A percentile compares a stretch with the other conserved stretches of the same genome.
These are phyloP conservation scores for Bhutanitis thaidina DNA, from an alignment of 2,888 invertebrate genomes.

Conservation along the genomic window DNA sequence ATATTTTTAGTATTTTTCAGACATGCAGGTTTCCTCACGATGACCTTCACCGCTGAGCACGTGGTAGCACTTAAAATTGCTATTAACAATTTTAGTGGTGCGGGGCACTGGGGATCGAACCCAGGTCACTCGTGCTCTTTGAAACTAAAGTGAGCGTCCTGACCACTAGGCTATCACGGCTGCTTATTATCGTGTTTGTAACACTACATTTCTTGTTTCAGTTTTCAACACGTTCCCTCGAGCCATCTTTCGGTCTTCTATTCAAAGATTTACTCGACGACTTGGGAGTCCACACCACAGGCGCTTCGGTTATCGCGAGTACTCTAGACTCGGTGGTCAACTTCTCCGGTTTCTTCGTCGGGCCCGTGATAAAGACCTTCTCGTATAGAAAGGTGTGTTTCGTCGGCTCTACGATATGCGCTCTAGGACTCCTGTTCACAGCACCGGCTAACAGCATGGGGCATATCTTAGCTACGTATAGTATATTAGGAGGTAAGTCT, in stretches of 20 bases:
- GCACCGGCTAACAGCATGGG: slow-evolving; percentile 85
- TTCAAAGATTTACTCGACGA: slow-evolving; percentile 86
- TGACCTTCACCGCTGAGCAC: too few relatives aligned
- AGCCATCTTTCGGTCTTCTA: slow-evolving; percentile 89
- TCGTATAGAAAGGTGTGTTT: slow-evolving; percentile 86
- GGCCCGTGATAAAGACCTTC: slow-evolving; percentile 87
- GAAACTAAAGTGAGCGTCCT: too few relatives aligned
- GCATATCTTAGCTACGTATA: slow-evolving; percentile 85
- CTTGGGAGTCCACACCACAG: slow-evolving; percentile 86
- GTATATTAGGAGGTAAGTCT: slow-evolving; percentile 85
- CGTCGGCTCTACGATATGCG: slow-evolving; percentile 83
- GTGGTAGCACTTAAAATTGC: too few relatives aligned
- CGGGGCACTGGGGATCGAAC: too few relatives aligned
- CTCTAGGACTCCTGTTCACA: slow-evolving; percentile 83
- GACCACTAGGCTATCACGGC: too few relatives aligned
- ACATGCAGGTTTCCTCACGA: too few relatives aligned
- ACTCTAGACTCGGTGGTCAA: slow-evolving; percentile 88
- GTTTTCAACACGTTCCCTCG: slow-evolving; percentile 89
- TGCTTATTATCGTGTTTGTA: too few relatives aligned
- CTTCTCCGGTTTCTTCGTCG: slow-evolving; percentile 88
- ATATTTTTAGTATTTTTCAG: too few relatives aligned
- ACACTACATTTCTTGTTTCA: slow-evolving; percentile 53
- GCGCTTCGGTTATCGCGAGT: slow-evolving; percentile 87
- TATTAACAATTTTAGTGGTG: too few relatives aligned
- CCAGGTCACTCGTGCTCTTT: too few relatives aligned